Conservation (phyloP, 2,797 vertebrate species). For the Perodicticus potto region DNA sequence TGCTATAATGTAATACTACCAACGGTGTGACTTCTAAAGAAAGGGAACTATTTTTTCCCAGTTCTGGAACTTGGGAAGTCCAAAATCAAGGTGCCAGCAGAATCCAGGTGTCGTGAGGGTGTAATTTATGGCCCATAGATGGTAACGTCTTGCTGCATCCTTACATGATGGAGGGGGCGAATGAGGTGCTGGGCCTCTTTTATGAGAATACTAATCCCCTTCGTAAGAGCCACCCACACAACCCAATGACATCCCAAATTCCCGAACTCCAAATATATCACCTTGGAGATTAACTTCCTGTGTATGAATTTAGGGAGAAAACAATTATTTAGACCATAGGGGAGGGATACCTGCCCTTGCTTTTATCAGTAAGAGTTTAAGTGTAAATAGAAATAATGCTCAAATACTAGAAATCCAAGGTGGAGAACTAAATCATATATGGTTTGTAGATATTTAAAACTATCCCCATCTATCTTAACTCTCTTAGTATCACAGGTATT, state of each 20-base stretch:
- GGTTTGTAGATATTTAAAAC: not conserved
- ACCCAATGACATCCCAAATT: not conserved
- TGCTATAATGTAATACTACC: not conserved
- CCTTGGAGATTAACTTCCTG: not conserved
- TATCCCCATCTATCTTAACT: not conserved
- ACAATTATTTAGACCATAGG: not conserved
- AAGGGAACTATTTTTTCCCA: not conserved
- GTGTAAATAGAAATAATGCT: not conserved
- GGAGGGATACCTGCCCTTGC: not conserved
- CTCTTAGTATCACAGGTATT: not conserved
- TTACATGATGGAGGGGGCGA: not conserved
- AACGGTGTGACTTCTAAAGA: not conserved
- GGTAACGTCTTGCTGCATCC: not conserved
- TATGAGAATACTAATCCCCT: not conserved
- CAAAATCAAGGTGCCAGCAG: not conserved
- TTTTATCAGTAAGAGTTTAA: not conserved
- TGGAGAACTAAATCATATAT: not conserved
- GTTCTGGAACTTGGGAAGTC: not conserved
- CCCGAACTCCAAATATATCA: not conserved
- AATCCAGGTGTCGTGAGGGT: no score
- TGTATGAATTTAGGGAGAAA: not conserved
- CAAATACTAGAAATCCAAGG: not conserved
- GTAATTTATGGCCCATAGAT: not conserved
- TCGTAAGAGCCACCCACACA: not conserved
- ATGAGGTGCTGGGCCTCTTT: not conserved